Conservation (phyloP, 2,888 invertebrate species). For the Lasioglossum lativentre region DNA sequence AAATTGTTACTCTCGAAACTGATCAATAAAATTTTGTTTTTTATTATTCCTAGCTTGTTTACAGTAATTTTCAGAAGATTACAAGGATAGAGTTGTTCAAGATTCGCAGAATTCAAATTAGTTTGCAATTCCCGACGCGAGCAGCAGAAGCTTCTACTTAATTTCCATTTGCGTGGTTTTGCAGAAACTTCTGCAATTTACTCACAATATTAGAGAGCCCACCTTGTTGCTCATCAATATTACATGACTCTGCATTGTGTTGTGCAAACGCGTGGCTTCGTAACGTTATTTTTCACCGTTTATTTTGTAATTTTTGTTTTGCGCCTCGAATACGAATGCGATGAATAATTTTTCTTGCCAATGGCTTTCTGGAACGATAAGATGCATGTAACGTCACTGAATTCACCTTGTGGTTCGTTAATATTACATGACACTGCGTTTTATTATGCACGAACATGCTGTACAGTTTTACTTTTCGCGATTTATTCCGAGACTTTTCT, state of each 20-base stretch:
- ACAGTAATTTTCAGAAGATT: not conserved
- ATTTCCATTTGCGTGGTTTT: not conserved
- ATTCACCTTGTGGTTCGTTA: not conserved
- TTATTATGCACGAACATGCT: not conserved
- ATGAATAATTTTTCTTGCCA: not conserved
- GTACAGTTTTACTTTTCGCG: not conserved
- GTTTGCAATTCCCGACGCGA: not conserved
- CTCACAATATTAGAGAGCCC: not conserved
- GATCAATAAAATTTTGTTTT: too few relatives aligned
- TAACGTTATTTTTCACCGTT: not conserved
- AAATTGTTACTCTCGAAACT: not conserved
- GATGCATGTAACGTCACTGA: not conserved
- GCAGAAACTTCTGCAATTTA: not conserved
- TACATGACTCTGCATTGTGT: not conserved
- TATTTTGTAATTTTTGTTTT: not conserved
- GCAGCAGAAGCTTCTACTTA: not conserved
- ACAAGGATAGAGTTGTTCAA: not conserved
- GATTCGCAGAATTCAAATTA: not conserved
- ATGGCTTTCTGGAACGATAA: not conserved
- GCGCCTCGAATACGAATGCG: not conserved
- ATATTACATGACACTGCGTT: not conserved
- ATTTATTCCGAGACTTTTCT: not conserved
- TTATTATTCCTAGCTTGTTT: not conserved
- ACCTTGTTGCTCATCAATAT: not conserved
- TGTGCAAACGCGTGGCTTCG: not conserved